Conservation (phyloP, 2,113 vertebrate species). For the Campylomormyrus numenius region DNA sequence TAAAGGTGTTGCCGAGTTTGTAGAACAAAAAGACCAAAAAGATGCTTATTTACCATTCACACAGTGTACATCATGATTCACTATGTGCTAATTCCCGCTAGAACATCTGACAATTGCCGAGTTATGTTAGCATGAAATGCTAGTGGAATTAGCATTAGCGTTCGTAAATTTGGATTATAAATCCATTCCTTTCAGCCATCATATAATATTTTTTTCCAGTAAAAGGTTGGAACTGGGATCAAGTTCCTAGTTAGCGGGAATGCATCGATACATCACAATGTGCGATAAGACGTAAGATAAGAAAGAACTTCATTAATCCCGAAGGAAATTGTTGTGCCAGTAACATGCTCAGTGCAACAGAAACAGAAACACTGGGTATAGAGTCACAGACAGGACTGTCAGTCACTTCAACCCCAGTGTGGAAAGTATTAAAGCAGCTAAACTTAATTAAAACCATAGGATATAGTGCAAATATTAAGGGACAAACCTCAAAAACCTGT, state of each 20-base stretch:
- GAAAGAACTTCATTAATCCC: background rate
- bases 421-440: background rate
- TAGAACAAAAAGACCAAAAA: background rate
- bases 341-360: background rate
- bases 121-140: too few relatives aligned
- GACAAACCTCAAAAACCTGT: background rate
- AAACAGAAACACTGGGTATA: background rate
- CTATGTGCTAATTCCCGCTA: background rate
- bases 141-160: background rate
- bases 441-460: background rate
- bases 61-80: background rate
- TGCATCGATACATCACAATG: too few relatives aligned
- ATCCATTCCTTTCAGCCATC: background rate
- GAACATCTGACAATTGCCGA: background rate
- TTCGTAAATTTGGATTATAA: background rate
- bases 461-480: background rate
- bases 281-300: too few relatives aligned
- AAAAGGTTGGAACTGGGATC: background rate
- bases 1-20: background rate
- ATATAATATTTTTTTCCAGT: background rate
- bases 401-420: background rate
- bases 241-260: background rate
- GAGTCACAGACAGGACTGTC: background rate
- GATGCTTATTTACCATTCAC: background rate
- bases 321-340: background rate